phyloP scores from a whole-genome alignment of 2,888 invertebrate genomes.

The Aproaerema taeniolella region DNA sequence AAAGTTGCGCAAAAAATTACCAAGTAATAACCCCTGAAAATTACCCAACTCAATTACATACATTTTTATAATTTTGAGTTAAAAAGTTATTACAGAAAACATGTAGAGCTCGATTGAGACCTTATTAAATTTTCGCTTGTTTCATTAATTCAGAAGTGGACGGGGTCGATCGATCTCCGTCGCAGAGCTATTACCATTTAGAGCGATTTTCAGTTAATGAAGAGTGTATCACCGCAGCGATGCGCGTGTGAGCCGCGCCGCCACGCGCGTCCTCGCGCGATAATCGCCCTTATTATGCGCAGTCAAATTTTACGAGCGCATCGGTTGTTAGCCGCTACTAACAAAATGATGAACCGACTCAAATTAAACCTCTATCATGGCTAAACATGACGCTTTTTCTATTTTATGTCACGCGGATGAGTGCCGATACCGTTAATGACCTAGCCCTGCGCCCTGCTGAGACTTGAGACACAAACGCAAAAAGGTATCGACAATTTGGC shows the following conservation, averaged over 20 bases:
- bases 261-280: constrained; percentile 42
- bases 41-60: constrained; percentile 33
- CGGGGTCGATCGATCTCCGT: constrained; percentile 41
- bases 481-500: constrained; percentile 43
- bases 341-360: constrained; percentile 59
- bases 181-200: constrained; percentile 61
- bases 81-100: constrained; percentile 51
- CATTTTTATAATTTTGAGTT: constrained; percentile 31
- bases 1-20: constrained; percentile 10
- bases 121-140: constrained; percentile 60
- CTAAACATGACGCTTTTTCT: constrained; percentile 46
- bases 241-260: constrained; percentile 44
- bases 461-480: constrained; percentile 10
- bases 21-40: constrained; percentile 32
- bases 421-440: constrained; percentile 47
- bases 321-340: constrained; percentile 62
- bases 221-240: constrained; percentile 48
- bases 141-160: constrained; percentile 52
- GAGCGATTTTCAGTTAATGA: constrained; percentile 69
- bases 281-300: constrained; percentile 70
- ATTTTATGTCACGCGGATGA: constrained; percentile 45
- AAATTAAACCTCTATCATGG: constrained; percentile 60
- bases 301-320: constrained; percentile 74
- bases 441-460: constrained; percentile 27
- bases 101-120: constrained; percentile 50